These are phyloP conservation scores for Galerucella calmariensis DNA, from an alignment of 2,888 invertebrate genomes.

Conservation along the genomic window DNA sequence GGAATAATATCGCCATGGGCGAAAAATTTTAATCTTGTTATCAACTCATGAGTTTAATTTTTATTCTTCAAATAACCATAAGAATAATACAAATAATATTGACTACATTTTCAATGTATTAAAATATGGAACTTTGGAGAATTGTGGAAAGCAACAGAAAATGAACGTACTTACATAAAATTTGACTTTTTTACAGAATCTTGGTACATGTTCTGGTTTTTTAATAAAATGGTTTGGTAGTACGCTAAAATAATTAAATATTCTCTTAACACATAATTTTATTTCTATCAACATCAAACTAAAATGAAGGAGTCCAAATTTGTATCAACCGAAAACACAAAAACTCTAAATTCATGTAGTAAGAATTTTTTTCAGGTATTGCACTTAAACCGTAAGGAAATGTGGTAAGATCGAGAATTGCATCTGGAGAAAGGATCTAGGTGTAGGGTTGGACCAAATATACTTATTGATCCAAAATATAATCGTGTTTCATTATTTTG, in stretches of 20 bases:
- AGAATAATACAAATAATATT: too few species aligned
- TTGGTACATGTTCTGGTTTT: slow-evolving; percentile 45
- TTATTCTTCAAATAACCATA: not conserved
- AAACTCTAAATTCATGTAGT: not conserved
- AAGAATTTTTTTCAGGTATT: not conserved
- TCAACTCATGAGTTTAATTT: not conserved
- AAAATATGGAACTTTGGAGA: not conserved
- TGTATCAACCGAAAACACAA: slow-evolving; percentile 44
- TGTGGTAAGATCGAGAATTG: slow-evolving; percentile 11
- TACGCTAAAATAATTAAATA: slow-evolving; percentile 46
- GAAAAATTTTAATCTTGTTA: not conserved
- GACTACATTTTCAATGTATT: too few species aligned
- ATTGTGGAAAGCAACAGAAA: not conserved
- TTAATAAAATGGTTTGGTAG: slow-evolving; percentile 46
- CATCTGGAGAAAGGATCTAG: slow-evolving; percentile 40
- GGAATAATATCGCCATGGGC: not conserved
- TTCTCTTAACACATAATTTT: slow-evolving; percentile 22
- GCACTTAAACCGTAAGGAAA: not conserved
- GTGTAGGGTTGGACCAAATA: slow-evolving; percentile 1
- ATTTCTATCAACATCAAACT: slow-evolving; percentile 25
- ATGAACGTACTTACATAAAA: slow-evolving; percentile 45
- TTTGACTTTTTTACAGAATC: slow-evolving; percentile 43
- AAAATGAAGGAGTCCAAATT: slow-evolving; percentile 48
- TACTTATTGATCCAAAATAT: not conserved
- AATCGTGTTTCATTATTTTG: not conserved